A percentile compares a stretch with the other conserved stretches of the same genome.
Conservation (phyloP, 2,888 invertebrate genomes). For the Leucoma salicis region DNA sequence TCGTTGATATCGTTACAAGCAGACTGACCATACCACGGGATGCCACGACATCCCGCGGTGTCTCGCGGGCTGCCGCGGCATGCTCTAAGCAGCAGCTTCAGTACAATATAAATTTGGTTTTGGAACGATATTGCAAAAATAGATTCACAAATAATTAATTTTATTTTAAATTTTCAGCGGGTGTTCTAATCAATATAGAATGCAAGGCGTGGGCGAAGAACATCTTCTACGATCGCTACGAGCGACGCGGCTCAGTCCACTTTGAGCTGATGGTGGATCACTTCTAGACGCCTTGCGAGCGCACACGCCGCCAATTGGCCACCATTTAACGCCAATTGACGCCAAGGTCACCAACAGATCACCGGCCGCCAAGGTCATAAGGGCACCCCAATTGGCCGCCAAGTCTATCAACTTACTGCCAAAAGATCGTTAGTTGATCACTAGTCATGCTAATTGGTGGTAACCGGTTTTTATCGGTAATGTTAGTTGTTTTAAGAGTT, state of each 20-base stretch:
- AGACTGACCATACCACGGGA: too few species aligned
- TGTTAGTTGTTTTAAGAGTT: constrained; percentile 37
- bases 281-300: constrained; percentile 53
- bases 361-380: constrained; percentile 21
- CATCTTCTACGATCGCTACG: constrained; percentile 91
- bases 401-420: constrained; percentile 43
- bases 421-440: constrained; percentile 42
- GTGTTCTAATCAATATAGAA: constrained; percentile 95
- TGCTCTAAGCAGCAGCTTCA: too few species aligned
- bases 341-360: constrained; percentile 38
- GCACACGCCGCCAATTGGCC: constrained; percentile 22
- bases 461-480: constrained; percentile 24
- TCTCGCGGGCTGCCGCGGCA: too few species aligned
- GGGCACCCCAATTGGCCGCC: constrained; percentile 32
- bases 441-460: constrained; percentile 42
- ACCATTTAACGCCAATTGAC: constrained; percentile 32
- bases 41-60: too few species aligned
- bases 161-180: constrained; percentile 78
- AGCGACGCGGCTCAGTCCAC: constrained; percentile 95
- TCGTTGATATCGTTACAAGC: too few species aligned
- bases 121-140: too few species aligned
- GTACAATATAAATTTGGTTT: too few species aligned
- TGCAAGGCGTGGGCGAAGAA: constrained; percentile 97
- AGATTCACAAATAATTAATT: not conserved
- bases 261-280: constrained; percentile 96